Evolutionary conservation across 1,140 invertebrate species (phyloP).

Genomic region (Drosophila ohnishii): DNA sequence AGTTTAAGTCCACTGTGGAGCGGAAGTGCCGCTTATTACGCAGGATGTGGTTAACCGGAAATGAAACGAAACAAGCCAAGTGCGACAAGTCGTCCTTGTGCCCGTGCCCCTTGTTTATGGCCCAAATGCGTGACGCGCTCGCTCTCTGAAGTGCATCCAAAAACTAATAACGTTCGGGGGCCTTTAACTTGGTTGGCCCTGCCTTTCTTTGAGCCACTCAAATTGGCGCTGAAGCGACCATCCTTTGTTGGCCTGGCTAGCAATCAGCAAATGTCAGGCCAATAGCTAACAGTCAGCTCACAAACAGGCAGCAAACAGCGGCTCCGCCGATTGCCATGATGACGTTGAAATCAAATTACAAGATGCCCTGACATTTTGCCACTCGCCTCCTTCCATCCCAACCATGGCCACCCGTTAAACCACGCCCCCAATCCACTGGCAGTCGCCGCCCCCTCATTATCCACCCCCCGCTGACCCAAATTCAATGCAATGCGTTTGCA

Average conservation of each 20-base stretch:
- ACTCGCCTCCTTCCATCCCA: neutral
- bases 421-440: slow-evolving; percentile 24
- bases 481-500: slow-evolving; percentile 58
- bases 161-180: slow-evolving; percentile 57
- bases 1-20: slow-evolving; percentile 65
- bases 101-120: slow-evolving; percentile 6
- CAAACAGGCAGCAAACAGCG: slow-evolving; percentile 54
- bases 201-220: slow-evolving; percentile 54
- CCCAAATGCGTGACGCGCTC: slow-evolving; percentile 28
- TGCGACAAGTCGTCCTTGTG: slow-evolving; percentile 55
- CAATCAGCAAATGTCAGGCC: slow-evolving; percentile 52
- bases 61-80: slow-evolving; percentile 76
- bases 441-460: slow-evolving; percentile 20
- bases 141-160: slow-evolving; percentile 50
- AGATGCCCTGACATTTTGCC: slow-evolving; percentile 56
- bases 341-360: slow-evolving; percentile 75
- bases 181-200: neutral
- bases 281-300: slow-evolving; percentile 26
- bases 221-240: slow-evolving; percentile 11
- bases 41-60: slow-evolving; percentile 80
- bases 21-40: slow-evolving; percentile 79
- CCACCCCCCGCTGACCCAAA: slow-evolving; percentile 44
- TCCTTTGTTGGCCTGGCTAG: slow-evolving; percentile 42
- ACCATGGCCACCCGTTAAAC: neutral
- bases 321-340: slow-evolving; percentile 37